Base-by-base conservation (phyloP, 2,888 invertebrate genomes). In the Acanthosepion pharaonis region DNA sequence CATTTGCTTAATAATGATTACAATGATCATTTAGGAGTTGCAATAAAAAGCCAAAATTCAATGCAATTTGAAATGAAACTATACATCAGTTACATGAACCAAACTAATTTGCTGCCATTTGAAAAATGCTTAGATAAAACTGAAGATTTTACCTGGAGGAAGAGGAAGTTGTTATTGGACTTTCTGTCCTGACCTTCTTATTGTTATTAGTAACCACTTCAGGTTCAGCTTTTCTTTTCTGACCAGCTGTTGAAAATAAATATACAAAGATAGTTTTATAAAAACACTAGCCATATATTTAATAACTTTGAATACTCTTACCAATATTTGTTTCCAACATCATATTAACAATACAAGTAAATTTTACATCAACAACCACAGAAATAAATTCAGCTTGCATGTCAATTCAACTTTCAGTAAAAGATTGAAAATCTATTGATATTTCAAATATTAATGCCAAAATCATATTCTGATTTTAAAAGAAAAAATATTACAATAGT, bases 221-320 rank as follows among this genome's bases (percentile, higher is more conserved):
- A n/a, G 96, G 59, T 23, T 97, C 97, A 51, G 96, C 94, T 95
- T 96, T 97, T 91, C 97, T 95, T 94, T 97, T 97, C 64, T 95
- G 48, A 64, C 95, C 96, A 20, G 53, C 20, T 20, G 33, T 28
- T 53, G 28, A n/a, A 78, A 78, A 78, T 3, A n/a, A 78, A 78
- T 78, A 33, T 11, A 78, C 78, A n/a, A 78, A n/a, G 33, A 78
- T n/a, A n/a, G 28, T 15, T 78, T 78, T 11, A 78, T 2, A 64
- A 78, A n/a, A 78, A 78, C 8, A 78, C 28, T 2, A 78, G 33
- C 23, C 5, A 59, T 59, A 59, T 59, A 59, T 11, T 11, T 78
- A 78, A 78, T 33, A n/a, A 59, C 4, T 59, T 59, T 59, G 23
- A 59, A 51, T 51, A 51, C 9, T 51, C 8, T 55, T 20, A 55